phyloP scores from a whole-genome alignment of 2,888 invertebrate species.

The Drosophila nigritarsus region DNA sequence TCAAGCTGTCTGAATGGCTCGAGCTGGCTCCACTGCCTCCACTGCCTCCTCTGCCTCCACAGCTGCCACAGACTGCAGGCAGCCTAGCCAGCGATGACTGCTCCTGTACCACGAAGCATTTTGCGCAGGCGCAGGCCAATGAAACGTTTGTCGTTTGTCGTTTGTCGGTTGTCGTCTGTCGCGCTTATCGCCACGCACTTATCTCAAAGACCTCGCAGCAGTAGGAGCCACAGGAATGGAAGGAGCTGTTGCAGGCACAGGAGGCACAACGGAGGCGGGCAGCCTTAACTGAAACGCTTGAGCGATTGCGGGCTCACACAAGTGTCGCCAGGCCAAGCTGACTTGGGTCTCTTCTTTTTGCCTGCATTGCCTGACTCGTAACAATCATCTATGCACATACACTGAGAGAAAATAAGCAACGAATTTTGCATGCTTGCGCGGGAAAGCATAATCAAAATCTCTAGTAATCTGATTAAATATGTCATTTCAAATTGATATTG shows the following conservation, averaged over 20 bases:
- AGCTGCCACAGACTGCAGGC: conserved; percentile 3
- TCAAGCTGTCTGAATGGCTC: conserved; percentile 55
- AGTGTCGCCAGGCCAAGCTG: conserved; percentile 56
- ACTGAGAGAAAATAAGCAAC: neutral
- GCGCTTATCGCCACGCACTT: conserved; percentile 79
- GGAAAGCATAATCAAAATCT: neutral
- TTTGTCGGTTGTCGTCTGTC: conserved; percentile 67
- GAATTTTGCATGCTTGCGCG: neutral
- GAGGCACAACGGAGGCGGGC: conserved; percentile 23
- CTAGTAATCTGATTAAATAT: neutral
- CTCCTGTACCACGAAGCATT: conserved; percentile 39
- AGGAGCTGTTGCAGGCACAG: conserved; percentile 13
- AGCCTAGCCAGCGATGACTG: conserved; percentile 9
- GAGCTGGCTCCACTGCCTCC: conserved; percentile 25
- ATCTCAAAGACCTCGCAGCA: conserved; percentile 55
- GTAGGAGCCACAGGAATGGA: conserved; percentile 16
- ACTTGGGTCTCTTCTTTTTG: conserved; percentile 2
- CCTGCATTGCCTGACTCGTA: conserved; percentile 42
- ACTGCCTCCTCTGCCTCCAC: conserved; percentile 19
- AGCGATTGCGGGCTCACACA: conserved; percentile 59
- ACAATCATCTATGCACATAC: conserved; percentile 51
- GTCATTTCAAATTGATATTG: neutral
- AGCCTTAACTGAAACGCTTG: conserved; percentile 52
- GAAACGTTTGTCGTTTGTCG: conserved; percentile 61
- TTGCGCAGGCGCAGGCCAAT: conserved; percentile 69